Conservation (phyloP, 2,113 vertebrate genomes). For the Xyliphius kryptos region DNA sequence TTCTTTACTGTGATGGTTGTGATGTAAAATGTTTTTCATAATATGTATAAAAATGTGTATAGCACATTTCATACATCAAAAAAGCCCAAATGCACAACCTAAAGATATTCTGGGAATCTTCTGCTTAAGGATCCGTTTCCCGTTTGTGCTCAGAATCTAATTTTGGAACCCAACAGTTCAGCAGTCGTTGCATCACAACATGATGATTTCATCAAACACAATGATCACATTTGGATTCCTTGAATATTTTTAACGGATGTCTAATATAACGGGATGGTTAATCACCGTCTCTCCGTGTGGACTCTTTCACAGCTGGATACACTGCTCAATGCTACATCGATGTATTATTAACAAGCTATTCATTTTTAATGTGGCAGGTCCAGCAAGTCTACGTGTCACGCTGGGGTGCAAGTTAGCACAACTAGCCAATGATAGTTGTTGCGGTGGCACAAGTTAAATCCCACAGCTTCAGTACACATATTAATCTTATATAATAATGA, state of each 20-base stretch:
- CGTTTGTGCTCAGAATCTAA: not conserved
- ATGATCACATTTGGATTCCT: slow-evolving; percentile 16
- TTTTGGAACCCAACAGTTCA: not conserved
- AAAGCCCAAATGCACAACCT: no score
- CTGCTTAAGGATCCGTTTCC: not conserved
- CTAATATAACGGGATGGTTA: slow-evolving; percentile 24
- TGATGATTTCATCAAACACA: not conserved
- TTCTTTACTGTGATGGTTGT: no score
- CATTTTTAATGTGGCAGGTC: slow-evolving; percentile 41
- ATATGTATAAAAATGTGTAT: no score
- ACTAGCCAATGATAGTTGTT: slow-evolving; percentile 12
- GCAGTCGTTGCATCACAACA: not conserved
- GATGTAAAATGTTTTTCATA: no score
- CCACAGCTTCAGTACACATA: slow-evolving; percentile 1
- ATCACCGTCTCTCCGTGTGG: slow-evolving; percentile 23
- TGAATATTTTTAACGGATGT: slow-evolving; percentile 33
- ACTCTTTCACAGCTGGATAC: slow-evolving; percentile 23
- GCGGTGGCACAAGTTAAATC: slow-evolving; percentile 8
- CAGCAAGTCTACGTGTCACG: slow-evolving; percentile 29
- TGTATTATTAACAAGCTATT: slow-evolving; percentile 43
- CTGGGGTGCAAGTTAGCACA: slow-evolving; percentile 33
- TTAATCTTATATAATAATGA: slow-evolving; percentile 9
- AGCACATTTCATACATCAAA: no score
- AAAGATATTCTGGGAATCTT: no score
- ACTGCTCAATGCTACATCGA: slow-evolving; percentile 33